phyloP scores from a whole-genome alignment of 92 coral and sea anemone species.

The Anthopleura xanthogrammica region DNA sequence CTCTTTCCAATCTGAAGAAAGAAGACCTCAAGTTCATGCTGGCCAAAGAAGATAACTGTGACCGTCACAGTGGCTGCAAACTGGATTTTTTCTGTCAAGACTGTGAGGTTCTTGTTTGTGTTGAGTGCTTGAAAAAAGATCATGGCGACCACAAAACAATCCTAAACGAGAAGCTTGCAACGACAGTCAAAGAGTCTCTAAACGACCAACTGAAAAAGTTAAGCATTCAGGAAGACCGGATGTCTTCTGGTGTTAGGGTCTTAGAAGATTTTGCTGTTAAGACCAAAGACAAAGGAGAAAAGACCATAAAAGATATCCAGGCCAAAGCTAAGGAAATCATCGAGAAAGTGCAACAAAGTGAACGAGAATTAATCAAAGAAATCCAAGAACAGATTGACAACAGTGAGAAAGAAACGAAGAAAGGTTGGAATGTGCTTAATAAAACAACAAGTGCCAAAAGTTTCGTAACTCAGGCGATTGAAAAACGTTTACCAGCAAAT shows the following conservation, averaged over 20 bases:
- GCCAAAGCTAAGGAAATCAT: not conserved
- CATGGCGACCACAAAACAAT: conserved; percentile 3
- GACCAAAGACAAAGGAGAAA: not conserved
- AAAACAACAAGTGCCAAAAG: not conserved
- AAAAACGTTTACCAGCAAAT: not conserved
- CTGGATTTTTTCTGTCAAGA: conserved; percentile 10
- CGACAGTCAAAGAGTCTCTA: not conserved
- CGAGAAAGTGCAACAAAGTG: not conserved
- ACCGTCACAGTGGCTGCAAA: not conserved
- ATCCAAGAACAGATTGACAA: not conserved
- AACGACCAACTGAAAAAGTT: not conserved
- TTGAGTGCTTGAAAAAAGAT: not conserved
- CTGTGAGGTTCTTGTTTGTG: conserved; percentile 4
- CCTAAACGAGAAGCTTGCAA: not conserved
- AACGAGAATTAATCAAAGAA: conserved; percentile 2
- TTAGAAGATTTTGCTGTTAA: not conserved
- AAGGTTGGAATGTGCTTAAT: not conserved
- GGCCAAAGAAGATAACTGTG: conserved; percentile 14
- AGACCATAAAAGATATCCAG: not conserved
- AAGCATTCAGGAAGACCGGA: not conserved
- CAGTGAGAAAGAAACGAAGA: not conserved
- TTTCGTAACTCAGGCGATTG: not conserved
- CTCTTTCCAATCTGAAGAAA: conserved; percentile 9
- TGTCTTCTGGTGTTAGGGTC: not conserved
- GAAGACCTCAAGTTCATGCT: conserved; percentile 12